Evolutionary conservation across 1,140 invertebrate genomes (phyloP).

Genomic region (Listronotus oregonensis): DNA sequence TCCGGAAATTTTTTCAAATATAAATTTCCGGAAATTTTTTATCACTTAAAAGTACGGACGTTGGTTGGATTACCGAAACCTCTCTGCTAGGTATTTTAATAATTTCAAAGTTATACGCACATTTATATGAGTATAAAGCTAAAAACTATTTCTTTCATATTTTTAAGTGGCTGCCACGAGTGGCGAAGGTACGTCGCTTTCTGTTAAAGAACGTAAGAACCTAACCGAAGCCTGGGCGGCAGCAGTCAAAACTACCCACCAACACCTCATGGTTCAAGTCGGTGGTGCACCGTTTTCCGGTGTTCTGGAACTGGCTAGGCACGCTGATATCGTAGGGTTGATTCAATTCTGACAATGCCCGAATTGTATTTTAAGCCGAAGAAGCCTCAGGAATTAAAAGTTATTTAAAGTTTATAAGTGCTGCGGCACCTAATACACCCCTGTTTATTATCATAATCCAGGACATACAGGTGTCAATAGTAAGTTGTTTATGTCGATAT

Average conservation of each 20-base stretch:
- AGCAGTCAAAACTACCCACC: slow-evolving; percentile 60
- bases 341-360: slow-evolving; percentile 77
- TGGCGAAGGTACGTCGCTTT: slow-evolving; percentile 78
- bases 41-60: too few species aligned
- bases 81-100: too few species aligned
- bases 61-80: too few species aligned
- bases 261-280: slow-evolving; percentile 78
- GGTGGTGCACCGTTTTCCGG: slow-evolving; percentile 74
- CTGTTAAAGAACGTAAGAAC: slow-evolving; percentile 70
- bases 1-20: too few species aligned
- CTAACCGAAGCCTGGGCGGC: slow-evolving; percentile 71
- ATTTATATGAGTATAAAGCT: too few species aligned
- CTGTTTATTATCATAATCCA: slow-evolving; percentile 86
- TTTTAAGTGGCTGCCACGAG: slow-evolving; percentile 75
- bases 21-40: too few species aligned
- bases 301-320: slow-evolving; percentile 72
- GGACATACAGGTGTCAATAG: slow-evolving; percentile 70
- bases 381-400: slow-evolving; percentile 64
- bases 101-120: too few species aligned
- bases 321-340: slow-evolving; percentile 71
- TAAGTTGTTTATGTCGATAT: too few species aligned
- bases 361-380: slow-evolving; percentile 78
- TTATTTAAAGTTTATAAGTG: slow-evolving; percentile 71
- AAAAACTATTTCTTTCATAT: slow-evolving; percentile 36
- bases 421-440: slow-evolving; percentile 75